Evolutionary conservation across 1,140 invertebrate species (phyloP).

Genomic region (Zaprionus africanus): DNA sequence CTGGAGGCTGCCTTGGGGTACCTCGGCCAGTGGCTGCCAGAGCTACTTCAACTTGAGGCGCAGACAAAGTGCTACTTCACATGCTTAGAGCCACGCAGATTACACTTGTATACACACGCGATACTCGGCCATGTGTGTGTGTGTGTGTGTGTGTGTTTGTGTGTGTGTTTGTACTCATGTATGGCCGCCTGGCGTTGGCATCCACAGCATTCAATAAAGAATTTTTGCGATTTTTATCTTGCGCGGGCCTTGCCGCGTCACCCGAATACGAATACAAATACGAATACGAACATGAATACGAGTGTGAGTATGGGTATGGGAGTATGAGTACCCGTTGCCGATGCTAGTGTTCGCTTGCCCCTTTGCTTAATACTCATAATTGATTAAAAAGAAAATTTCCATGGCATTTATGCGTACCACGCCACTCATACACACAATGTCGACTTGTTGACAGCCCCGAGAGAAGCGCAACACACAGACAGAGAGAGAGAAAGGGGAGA

Average conservation of each 20-base stretch:
- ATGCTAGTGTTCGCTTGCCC: slow-evolving; percentile 43
- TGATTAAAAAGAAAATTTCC: slow-evolving; percentile 84
- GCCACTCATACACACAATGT: slow-evolving; percentile 80
- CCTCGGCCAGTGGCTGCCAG: slow-evolving; percentile 36
- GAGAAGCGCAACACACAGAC: slow-evolving; percentile 17
- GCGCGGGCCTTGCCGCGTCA: slow-evolving; percentile 43
- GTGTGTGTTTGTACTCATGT: slow-evolving; percentile 12
- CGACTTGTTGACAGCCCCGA: slow-evolving; percentile 74
- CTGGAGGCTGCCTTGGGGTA: slow-evolving; percentile 14
- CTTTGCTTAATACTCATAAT: slow-evolving; percentile 81
- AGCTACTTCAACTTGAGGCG: slow-evolving; percentile 64
- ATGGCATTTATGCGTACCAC: slow-evolving; percentile 81
- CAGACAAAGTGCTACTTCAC: slow-evolving; percentile 77
- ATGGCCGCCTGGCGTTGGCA: slow-evolving; percentile 62
- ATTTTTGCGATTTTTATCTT: slow-evolving; percentile 82
- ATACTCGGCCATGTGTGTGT: slow-evolving; percentile 16
- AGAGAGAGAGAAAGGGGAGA: slow-evolving; percentile 1
- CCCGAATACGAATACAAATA: slow-evolving; percentile 40
- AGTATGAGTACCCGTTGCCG: slow-evolving; percentile 21
- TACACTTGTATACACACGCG: slow-evolving; percentile 55
- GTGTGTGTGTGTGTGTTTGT: slow-evolving; percentile 3
- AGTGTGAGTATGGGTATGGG: slow-evolving; percentile 5
- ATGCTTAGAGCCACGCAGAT: slow-evolving; percentile 66
- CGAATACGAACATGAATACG: slow-evolving; percentile 30
- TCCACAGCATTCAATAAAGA: slow-evolving; percentile 81